Base-by-base conservation (phyloP, 1,140 invertebrate genomes). In the Platyura marginata region DNA sequence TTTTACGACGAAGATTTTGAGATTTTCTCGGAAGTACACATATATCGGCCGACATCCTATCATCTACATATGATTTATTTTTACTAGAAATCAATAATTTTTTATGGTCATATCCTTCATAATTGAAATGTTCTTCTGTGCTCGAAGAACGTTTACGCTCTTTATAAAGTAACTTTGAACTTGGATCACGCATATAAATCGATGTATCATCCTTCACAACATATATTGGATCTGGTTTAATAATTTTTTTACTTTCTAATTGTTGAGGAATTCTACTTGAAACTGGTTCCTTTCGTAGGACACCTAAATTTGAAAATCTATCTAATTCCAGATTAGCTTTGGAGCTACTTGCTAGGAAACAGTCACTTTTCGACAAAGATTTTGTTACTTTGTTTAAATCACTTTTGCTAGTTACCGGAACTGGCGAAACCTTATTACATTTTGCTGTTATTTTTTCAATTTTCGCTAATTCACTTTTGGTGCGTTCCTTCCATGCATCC, bases 391-490 rank as follows among this genome's bases (percentile, higher is more conserved):
- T 29, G 25, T 29, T 29, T 29, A 29, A 29, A 29, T 29, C 25
- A 29, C 25, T 8, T 6, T 8, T 29, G 13, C 13, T 29, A 8
- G 6, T 13, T 13, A 13, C 6, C 6, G 25, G 6, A 6, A 29
- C 6, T 8, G 25, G 6, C 25, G 25, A 29, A 16, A 40, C 5
- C 29, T 39, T 19, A 23, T 35, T 29, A 0, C 50, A 49, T 40
- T 50, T 48, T 41, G 59, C 56, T 4, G 52, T 52, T 42, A 57
- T 55, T 43, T 53, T 53, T 41, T 50, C 53, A 22, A 55, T 55
- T 39, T 55, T 49, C 4, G 51, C 53, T 50, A 63, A 43, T 49
- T 63, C 47, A 43, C 42, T 42, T 48, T 59, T 50, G 40, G 59
- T 59, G 9, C 51, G 51, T 22, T 61, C 52, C 21, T 52, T 18